Evolutionary conservation across 2,888 invertebrate species (phyloP).

Genomic region (Caenorhabditis doughertyi): DNA sequence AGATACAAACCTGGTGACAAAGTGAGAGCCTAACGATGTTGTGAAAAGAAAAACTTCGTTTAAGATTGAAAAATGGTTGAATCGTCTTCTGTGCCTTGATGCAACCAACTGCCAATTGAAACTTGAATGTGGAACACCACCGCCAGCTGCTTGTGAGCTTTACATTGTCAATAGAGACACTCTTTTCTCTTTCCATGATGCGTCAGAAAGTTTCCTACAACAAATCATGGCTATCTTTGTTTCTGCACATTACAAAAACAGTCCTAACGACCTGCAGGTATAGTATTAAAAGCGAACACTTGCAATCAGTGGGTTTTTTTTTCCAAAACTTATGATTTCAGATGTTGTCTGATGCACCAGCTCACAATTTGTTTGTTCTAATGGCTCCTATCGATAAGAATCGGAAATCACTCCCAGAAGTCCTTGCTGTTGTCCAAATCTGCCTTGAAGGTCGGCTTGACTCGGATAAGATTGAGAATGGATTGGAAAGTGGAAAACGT

Average conservation of each 20-base stretch:
- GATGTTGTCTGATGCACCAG: constrained; percentile 98
- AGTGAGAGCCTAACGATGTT: constrained; percentile 21
- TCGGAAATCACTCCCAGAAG: constrained; percentile 88
- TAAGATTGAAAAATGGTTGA: constrained; percentile 92
- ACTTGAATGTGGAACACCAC: constrained; percentile 88
- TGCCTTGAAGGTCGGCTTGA: constrained; percentile 87
- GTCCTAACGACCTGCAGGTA: constrained; percentile 94
- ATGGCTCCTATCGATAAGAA: constrained; percentile 89
- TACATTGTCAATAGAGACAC: constrained; percentile 89
- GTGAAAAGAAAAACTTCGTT: neutral
- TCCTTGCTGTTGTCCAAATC: constrained; percentile 84
- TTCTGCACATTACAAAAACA: constrained; percentile 99
- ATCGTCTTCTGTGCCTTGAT: constrained; percentile 93
- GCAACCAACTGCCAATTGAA: constrained; percentile 84
- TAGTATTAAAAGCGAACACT: no score
- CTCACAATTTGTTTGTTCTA: constrained; percentile 96
- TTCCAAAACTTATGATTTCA: neutral
- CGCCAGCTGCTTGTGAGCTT: constrained; percentile 92
- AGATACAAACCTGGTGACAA: constrained; percentile 88
- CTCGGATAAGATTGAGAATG: constrained; percentile 88
- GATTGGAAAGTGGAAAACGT: constrained; percentile 91
- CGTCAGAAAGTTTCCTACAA: constrained; percentile 90
- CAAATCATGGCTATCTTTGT: constrained; percentile 94
- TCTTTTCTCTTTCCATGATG: constrained; percentile 95
- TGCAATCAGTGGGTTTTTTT: no score